These are phyloP conservation scores for Choristoneura rosaceana DNA, from an alignment of 2,888 invertebrate genomes.

Conservation along the genomic window DNA sequence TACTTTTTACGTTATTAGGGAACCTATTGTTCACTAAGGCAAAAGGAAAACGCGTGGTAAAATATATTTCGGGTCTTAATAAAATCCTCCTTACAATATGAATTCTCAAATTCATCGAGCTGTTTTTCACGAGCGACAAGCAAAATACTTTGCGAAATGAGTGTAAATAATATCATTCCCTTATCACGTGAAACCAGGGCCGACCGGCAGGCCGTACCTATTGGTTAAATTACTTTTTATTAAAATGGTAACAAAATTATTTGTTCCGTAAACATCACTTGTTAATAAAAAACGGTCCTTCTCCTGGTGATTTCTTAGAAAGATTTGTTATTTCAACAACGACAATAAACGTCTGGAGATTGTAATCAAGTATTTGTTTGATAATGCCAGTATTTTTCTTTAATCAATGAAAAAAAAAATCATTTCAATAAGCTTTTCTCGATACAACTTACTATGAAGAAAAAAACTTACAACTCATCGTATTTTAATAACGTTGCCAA, in stretches of 20 bases:
- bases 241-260: conserved; percentile 33
- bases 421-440: conserved; percentile 4
- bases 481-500: neutral
- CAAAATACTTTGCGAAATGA: conserved; percentile 32
- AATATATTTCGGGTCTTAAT: conserved; percentile 21
- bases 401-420: neutral
- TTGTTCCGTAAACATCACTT: conserved; percentile 25
- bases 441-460: neutral
- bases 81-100: conserved; percentile 18
- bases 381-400: neutral
- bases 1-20: conserved; percentile 1
- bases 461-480: neutral
- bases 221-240: conserved; percentile 27
- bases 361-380: conserved; percentile 12
- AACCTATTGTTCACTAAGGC: conserved; percentile 6
- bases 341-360: conserved; percentile 14
- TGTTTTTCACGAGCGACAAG: conserved; percentile 23
- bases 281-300: conserved; percentile 2
- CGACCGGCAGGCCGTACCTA: too few species aligned
- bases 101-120: conserved; percentile 21
- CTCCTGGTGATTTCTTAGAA: neutral
- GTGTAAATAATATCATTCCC: conserved; percentile 25
- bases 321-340: conserved; percentile 1
- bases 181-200: conserved; percentile 33
- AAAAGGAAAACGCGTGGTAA: conserved; percentile 20